Conservation (phyloP, 2,797 vertebrate species). For the Thripadectes ignobilis region DNA sequence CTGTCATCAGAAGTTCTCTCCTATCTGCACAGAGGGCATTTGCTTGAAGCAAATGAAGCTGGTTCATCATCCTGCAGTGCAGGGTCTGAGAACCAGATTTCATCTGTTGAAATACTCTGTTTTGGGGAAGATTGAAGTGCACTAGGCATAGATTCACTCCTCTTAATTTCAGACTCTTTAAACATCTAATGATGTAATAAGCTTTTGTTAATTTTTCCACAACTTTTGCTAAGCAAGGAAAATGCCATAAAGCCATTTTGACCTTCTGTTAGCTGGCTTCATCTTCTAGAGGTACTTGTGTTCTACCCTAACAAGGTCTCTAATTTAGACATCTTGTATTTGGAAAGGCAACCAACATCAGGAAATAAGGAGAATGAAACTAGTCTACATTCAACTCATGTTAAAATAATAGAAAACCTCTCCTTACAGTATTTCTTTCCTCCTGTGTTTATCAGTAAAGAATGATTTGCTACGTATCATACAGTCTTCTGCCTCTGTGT, state of each 20-base stretch:
- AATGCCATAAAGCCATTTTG: neutral
- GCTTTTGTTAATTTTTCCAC: neutral
- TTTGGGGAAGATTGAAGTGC: neutral
- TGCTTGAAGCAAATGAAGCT: neutral
- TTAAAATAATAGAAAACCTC: neutral
- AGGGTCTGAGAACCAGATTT: neutral
- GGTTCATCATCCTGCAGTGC: neutral
- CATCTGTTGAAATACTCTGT: neutral
- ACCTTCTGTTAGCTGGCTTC: neutral
- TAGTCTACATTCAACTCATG: neutral
- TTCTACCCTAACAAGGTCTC: neutral
- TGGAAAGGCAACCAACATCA: neutral
- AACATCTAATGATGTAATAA: neutral
- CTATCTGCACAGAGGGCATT: neutral
- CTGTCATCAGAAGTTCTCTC: neutral
- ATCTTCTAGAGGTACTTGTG: neutral
- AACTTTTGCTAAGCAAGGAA: neutral
- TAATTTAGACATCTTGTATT: neutral
- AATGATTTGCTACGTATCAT: neutral
- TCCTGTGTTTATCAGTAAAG: neutral
- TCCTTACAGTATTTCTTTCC: neutral
- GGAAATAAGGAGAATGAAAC: neutral
- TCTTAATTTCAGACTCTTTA: neutral
- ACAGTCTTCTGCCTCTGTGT: neutral
- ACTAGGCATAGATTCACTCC: neutral